Conservation (phyloP, 2,888 invertebrate species). For the Synergus gifuensis region DNA sequence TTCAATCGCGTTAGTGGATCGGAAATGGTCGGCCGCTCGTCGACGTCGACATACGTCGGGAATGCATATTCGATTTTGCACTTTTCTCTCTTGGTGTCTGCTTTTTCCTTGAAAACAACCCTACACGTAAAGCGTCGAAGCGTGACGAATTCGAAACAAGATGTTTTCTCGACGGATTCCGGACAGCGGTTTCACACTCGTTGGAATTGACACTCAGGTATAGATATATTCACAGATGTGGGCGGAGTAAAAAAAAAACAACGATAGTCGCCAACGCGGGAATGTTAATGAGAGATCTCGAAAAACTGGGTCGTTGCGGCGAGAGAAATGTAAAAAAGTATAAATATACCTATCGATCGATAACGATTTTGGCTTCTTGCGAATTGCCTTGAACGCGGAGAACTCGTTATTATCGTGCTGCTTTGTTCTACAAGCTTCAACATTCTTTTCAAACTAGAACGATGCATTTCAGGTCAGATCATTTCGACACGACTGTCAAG, state of each 20-base stretch:
- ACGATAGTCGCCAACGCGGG: conserved; percentile 29
- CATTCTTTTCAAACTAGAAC: not conserved
- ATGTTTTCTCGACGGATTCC: conserved; percentile 21
- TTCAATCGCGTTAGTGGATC: conserved; percentile 36
- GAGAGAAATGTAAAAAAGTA: conserved; percentile 20
- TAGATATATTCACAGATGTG: conserved; percentile 10
- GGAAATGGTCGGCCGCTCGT: conserved; percentile 23
- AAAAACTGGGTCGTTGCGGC: conserved; percentile 38
- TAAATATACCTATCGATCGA: conserved; percentile 34
- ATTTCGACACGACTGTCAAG: not conserved
- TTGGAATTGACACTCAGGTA: conserved; percentile 19
- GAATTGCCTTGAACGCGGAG: conserved; percentile 24
- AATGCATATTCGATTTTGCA: conserved; percentile 26
- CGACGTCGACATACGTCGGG: conserved; percentile 20
- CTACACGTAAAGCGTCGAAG: conserved; percentile 2
- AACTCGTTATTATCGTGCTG: conserved; percentile 30
- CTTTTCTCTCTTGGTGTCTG: not conserved
- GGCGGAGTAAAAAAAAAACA: conserved; percentile 40
- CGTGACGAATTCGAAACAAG: conserved; percentile 24
- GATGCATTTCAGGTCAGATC: conserved; percentile 20
- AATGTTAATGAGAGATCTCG: conserved; percentile 42
- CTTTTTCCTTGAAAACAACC: not conserved
- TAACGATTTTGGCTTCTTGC: conserved; percentile 40
- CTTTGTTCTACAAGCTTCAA: conserved; percentile 3
- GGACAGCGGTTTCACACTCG: conserved; percentile 25